Evolutionary conservation across 2,113 vertebrate genomes (phyloP), one percentile per base, ranked within the genome.

Genomic region (Oryzias melastigma): DNA sequence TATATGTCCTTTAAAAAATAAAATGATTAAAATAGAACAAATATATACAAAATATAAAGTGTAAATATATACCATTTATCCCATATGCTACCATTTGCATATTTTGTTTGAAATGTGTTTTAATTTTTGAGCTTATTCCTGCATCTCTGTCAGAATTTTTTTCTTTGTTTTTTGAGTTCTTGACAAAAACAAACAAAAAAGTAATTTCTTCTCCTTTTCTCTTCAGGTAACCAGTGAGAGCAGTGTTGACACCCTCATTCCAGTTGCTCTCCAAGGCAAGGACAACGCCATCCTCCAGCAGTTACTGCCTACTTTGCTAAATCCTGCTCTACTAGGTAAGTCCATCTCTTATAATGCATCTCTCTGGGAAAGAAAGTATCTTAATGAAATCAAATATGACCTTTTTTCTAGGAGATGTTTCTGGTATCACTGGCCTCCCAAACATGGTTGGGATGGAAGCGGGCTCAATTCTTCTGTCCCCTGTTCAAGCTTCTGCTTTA

Each of bases 251-350:
- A 87, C 88, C 20, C 85, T 65, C 58, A 87, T 83, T 52, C 85
- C 86, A 14, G 86, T 90, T 35, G 83, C 89, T 70, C 89, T 91
- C 19, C 86, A 88, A 84, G 88, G 87, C 80, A 91, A 91, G 74
- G 90, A 91, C 71, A 89, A 88, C 62, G 64, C 90, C 61, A 66
- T 93, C 62, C 83, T 89, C 46, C 88, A 91, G 17, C 90, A 90
- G 29, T 85, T 94, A 68, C 87, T 93, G 71, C 92, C 88, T 71
- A 90, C 92, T 65, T 82, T 94, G 88, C 91, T 94, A 65, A 90
- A 93, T 57, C 82, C 92, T 73, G 82, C 89, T 29, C 78, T 94
- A 52, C 87, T 95, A 87, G 92, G 93, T 94, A 54, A 89, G 86
- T 73, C 52, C 0, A 0, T 45, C 7, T 8, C 53, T 1, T 29